phyloP scores from a whole-genome alignment of 1,140 invertebrate species.

The Ylistrum balloti region DNA sequence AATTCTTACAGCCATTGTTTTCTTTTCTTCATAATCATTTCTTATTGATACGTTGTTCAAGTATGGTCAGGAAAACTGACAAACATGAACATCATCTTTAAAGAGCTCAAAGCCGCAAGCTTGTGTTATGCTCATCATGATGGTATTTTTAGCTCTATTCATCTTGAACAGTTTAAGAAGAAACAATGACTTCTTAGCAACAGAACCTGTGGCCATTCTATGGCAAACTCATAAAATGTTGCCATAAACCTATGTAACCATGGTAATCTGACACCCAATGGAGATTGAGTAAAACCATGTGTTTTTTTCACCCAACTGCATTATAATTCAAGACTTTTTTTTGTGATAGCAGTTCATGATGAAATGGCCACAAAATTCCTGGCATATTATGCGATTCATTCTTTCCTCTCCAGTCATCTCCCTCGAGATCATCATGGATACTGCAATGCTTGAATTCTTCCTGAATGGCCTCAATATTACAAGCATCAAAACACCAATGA shows the following conservation, averaged over 20 bases:
- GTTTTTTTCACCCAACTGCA: background rate
- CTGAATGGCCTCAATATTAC: background rate
- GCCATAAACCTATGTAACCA: background rate
- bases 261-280: background rate
- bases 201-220: background rate
- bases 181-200: background rate
- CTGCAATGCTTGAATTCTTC: background rate
- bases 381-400: conserved; percentile 41
- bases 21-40: background rate
- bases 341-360: background rate
- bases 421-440: conserved; percentile 10
- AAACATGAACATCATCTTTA: background rate
- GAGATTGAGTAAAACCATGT: background rate
- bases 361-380: background rate
- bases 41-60: background rate
- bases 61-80: background rate
- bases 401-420: conserved; percentile 3
- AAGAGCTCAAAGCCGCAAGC: background rate
- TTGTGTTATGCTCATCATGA: background rate
- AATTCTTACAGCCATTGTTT: background rate
- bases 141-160: background rate
- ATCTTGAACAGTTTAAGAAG: background rate
- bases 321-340: background rate
- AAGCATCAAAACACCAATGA: background rate
- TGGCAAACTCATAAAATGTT: background rate